These are phyloP conservation scores for Temnothorax curvispinosus DNA, from an alignment of 1,140 invertebrate genomes.

Conservation along the genomic window DNA sequence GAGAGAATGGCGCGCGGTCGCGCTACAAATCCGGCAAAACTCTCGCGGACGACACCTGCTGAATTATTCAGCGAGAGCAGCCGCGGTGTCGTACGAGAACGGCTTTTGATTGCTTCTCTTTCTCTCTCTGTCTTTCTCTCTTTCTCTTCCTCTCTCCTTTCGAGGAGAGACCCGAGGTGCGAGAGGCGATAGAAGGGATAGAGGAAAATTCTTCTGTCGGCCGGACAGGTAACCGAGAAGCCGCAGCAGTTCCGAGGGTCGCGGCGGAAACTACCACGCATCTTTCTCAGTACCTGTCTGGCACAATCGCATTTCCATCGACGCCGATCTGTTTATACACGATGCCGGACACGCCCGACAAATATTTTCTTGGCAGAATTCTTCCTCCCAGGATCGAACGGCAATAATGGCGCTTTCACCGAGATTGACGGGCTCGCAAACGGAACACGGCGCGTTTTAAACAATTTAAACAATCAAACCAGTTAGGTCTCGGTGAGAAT, in stretches of 20 bases:
- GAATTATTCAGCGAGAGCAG: constrained; percentile 71
- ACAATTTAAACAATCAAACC: constrained; percentile 60
- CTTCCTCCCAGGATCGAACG: constrained; percentile 67
- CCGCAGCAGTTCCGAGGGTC: constrained; percentile 67
- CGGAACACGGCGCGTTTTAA: constrained; percentile 55
- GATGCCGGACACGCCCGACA: constrained; percentile 82
- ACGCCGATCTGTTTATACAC: constrained; percentile 84
- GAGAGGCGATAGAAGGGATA: constrained; percentile 6
- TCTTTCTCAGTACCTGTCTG: constrained; percentile 56
- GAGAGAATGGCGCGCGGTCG: constrained; percentile 66
- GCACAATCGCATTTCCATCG: constrained; percentile 70
- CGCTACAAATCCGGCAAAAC: constrained; percentile 74
- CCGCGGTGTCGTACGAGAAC: constrained; percentile 70
- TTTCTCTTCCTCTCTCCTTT: neutral
- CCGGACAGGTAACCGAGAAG: constrained; percentile 46
- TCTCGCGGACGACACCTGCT: constrained; percentile 70
- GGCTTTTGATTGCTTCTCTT: constrained; percentile 64
- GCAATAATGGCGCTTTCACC: constrained; percentile 77
- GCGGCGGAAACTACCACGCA: constrained; percentile 33
- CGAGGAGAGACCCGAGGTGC: neutral
- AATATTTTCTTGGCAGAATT: constrained; percentile 84
- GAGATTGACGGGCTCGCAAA: constrained; percentile 79
- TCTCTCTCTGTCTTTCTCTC: neutral
- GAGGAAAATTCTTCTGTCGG: constrained; percentile 39
- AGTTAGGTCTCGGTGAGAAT: neutral